A percentile compares a stretch with the other conserved stretches of the same genome.
Evolutionary conservation across 2,113 vertebrate species (phyloP).

Genomic region (Cnemophilus loriae): DNA sequence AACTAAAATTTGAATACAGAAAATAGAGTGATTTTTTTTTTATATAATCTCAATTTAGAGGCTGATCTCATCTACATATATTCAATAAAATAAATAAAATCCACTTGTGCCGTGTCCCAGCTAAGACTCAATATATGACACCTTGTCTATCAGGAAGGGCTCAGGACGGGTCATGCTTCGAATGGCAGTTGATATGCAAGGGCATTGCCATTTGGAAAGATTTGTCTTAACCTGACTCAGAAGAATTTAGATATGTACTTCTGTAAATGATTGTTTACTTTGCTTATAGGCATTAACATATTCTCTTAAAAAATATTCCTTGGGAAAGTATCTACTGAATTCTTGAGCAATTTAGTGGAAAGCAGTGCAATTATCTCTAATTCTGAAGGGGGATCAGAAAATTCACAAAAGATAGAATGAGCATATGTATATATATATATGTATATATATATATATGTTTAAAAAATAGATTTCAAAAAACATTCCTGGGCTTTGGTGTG

Average conservation of each 20-base stretch:
- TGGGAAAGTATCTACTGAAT: background rate
- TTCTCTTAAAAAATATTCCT: background rate
- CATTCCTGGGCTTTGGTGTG: background rate
- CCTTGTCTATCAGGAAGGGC: background rate
- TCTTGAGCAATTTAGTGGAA: background rate
- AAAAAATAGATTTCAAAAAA: conserved; percentile 10
- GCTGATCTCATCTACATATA: background rate
- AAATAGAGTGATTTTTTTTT: background rate
- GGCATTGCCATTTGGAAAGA: background rate
- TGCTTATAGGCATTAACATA: background rate
- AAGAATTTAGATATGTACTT: background rate
- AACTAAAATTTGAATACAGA: background rate
- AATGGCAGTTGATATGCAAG: background rate
- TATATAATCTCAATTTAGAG: background rate
- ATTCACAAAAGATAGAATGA: background rate
- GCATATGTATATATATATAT: background rate
- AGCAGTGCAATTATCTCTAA: background rate
- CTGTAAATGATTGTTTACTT: background rate
- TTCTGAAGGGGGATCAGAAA: background rate
- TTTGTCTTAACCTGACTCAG: background rate
- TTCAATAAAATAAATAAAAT: background rate
- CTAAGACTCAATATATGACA: background rate
- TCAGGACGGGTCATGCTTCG: background rate
- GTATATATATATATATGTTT: background rate
- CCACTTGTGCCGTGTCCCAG: background rate